phyloP scores from a whole-genome alignment of 1,140 invertebrate genomes.

The Ips nitidus region DNA sequence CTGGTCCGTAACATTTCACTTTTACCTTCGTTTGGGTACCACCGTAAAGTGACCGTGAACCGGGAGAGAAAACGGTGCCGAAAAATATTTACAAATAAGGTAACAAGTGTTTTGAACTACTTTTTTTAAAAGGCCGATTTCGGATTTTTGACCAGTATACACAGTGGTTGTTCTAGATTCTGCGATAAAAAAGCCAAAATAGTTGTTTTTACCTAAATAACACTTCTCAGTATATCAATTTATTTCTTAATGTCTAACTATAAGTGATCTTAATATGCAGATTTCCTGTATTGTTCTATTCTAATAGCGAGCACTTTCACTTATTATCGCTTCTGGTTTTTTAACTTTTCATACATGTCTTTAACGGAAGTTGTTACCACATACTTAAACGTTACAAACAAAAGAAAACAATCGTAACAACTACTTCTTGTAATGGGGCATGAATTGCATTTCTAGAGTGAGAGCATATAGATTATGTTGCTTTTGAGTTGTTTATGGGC shows the following conservation, averaged over 20 bases:
- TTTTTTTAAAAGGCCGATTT: slow-evolving; percentile 12
- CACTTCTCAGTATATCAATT: too few species aligned
- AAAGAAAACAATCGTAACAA: neutral
- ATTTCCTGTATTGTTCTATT: slow-evolving; percentile 10
- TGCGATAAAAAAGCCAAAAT: too few species aligned
- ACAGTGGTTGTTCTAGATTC: neutral
- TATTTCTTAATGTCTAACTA: too few species aligned
- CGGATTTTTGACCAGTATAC: too few species aligned
- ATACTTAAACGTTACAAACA: neutral
- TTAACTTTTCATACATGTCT: slow-evolving; percentile 13
- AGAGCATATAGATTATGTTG: too few species aligned
- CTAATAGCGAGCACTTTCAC: slow-evolving; percentile 22
- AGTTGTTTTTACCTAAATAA: too few species aligned
- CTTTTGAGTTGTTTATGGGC: too few species aligned
- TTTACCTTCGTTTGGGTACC: slow-evolving; percentile 30
- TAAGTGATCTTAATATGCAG: neutral
- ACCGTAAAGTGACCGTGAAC: slow-evolving; percentile 31
- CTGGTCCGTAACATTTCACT: slow-evolving; percentile 29
- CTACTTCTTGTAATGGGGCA: too few species aligned
- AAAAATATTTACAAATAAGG: slow-evolving; percentile 31
- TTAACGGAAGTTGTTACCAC: slow-evolving; percentile 7
- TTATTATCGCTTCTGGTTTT: slow-evolving; percentile 21
- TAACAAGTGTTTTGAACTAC: slow-evolving; percentile 21
- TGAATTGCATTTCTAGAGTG: too few species aligned
- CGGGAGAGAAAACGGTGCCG: slow-evolving; percentile 26